Conservation (phyloP, 2,888 invertebrate genomes). For the Sesia apiformis region DNA sequence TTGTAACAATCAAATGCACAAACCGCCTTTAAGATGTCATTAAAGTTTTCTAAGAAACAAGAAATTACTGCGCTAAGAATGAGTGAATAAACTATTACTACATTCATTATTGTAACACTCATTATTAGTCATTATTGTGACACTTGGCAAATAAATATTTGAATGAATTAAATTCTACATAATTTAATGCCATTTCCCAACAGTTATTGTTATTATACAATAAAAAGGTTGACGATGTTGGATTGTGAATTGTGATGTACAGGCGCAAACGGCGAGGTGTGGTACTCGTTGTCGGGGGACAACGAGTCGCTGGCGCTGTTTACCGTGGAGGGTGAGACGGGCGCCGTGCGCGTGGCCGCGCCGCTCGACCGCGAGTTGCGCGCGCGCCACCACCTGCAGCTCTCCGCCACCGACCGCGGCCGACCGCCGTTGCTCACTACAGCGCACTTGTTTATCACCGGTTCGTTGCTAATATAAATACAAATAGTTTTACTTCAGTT, state of each 20-base stretch:
- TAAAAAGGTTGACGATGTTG: no score
- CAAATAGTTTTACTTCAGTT: not conserved
- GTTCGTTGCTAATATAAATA: constrained; percentile 54
- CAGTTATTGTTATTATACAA: no score
- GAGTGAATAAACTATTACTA: no score
- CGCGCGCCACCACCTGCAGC: constrained; percentile 83
- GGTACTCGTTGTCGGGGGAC: constrained; percentile 80
- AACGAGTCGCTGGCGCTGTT: constrained; percentile 76
- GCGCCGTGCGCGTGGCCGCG: constrained; percentile 84
- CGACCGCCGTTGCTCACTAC: constrained; percentile 87
- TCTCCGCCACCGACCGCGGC: constrained; percentile 88
- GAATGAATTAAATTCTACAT: no score
- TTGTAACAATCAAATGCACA: no score
- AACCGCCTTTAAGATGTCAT: no score
- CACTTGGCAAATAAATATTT: no score
- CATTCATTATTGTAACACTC: no score
- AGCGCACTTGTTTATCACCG: constrained; percentile 84
- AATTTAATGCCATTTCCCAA: no score
- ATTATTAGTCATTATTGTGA: no score
- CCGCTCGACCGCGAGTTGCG: constrained; percentile 87
- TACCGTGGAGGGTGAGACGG: constrained; percentile 83
- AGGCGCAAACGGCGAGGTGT: constrained; percentile 77
- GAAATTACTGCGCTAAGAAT: no score
- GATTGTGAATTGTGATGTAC: constrained; percentile 14
- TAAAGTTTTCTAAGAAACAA: no score